phyloP scores from a whole-genome alignment of 2,797 vertebrate species.

The Echeneis naucrates region DNA sequence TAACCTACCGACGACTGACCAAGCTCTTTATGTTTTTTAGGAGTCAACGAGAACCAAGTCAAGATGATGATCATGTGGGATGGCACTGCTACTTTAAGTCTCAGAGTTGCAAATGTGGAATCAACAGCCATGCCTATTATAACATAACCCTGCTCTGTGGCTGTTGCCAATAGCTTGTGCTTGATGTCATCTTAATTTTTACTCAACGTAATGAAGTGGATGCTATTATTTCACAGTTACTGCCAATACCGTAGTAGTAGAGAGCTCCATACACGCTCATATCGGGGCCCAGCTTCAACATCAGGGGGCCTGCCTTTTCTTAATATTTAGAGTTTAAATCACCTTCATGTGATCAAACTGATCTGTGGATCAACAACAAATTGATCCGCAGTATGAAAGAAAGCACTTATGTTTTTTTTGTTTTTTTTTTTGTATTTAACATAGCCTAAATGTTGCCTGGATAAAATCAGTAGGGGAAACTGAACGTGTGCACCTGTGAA shows the following conservation, averaged over 20 bases:
- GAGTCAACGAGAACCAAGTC: constrained; percentile 78
- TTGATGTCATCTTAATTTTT: constrained; percentile 22
- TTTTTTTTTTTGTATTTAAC: constrained; percentile 48
- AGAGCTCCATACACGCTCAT: not conserved
- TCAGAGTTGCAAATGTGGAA: constrained; percentile 16
- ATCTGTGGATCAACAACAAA: constrained; percentile 4
- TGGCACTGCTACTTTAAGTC: constrained; percentile 7
- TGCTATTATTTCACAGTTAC: constrained; percentile 28
- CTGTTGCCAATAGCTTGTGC: constrained; percentile 38
- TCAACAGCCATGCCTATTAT: constrained; percentile 36
- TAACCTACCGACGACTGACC: not conserved
- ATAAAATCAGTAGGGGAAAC: constrained; percentile 12
- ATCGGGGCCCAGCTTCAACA: constrained; percentile 21
- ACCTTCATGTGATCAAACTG: constrained; percentile 30
- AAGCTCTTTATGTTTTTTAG: constrained; percentile 44
- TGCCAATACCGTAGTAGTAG: constrained; percentile 57
- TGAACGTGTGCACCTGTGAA: constrained; percentile 48
- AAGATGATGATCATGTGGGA: constrained; percentile 61
- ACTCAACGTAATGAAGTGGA: constrained; percentile 20
- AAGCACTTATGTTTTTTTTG: constrained; percentile 51
- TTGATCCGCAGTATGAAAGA: not conserved
- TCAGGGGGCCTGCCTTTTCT: constrained; percentile 11
- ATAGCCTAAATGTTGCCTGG: not conserved
- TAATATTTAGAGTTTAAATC: constrained; percentile 8
- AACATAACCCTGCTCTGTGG: constrained; percentile 19